A percentile compares a stretch with the other conserved stretches of the same genome.
These are phyloP conservation scores for Geopemphigus sp. DNA, from an alignment of 1,140 invertebrate genomes.

Conservation along the genomic window DNA sequence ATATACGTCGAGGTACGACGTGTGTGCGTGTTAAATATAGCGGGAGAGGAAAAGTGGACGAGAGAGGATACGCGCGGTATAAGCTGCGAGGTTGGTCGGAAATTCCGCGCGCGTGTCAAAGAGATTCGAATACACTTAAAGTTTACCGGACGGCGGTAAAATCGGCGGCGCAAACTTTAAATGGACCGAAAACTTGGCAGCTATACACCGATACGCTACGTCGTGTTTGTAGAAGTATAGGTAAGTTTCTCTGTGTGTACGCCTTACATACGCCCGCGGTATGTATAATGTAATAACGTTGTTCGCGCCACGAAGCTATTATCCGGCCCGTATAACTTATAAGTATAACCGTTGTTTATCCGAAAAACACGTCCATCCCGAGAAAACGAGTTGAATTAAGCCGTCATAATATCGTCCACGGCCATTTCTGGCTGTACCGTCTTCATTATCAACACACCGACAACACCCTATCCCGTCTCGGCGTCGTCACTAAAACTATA, in stretches of 20 bases:
- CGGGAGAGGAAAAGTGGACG: no score
- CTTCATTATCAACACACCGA: no score
- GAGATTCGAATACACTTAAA: slow-evolving; percentile 36
- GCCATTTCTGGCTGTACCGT: no score
- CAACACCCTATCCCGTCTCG: no score
- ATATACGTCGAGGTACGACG: no score
- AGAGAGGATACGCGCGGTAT: no score
- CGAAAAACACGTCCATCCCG: background rate
- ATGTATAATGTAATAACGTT: slow-evolving; percentile 43
- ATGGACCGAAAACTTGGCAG: slow-evolving; percentile 41
- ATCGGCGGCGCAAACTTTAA: slow-evolving; percentile 33
- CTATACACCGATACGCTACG: background rate
- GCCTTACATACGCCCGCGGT: background rate
- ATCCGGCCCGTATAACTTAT: slow-evolving; percentile 20
- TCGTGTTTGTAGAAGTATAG: no score
- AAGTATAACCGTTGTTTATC: slow-evolving; percentile 24
- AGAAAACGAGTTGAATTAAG: background rate
- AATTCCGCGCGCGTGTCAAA: background rate
- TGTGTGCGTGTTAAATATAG: no score
- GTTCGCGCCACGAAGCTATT: slow-evolving; percentile 39
- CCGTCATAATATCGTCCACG: background rate
- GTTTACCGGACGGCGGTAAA: slow-evolving; percentile 23
- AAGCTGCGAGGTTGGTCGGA: no score
- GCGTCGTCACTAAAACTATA: no score
- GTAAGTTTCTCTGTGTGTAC: no score